Evolutionary conservation across 2,113 vertebrate genomes (phyloP).

Genomic region (Bufo gargarizans): DNA sequence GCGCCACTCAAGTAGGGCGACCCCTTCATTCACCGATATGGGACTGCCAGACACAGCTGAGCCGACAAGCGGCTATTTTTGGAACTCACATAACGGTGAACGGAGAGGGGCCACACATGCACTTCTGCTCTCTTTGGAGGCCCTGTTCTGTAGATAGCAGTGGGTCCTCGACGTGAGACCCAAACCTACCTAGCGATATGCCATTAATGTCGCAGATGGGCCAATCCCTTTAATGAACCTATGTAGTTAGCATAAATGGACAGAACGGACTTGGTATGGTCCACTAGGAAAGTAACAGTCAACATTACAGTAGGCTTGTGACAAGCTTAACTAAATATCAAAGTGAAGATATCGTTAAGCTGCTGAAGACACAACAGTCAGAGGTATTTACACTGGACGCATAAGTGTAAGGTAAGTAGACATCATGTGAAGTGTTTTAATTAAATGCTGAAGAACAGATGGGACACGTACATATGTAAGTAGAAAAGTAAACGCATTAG

Average conservation of each 20-base stretch:
- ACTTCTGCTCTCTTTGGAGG: no score
- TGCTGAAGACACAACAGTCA: constrained; percentile 20
- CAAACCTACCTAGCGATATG: no score
- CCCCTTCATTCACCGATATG: no score
- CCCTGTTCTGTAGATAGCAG: no score
- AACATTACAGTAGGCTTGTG: neutral
- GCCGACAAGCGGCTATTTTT: no score
- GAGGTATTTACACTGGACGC: constrained; percentile 11
- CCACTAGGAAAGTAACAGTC: neutral
- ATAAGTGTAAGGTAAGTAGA: constrained; percentile 15
- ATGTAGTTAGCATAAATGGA: neutral
- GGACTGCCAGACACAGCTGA: no score
- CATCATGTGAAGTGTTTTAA: constrained; percentile 5
- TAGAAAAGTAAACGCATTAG: neutral
- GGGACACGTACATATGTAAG: neutral
- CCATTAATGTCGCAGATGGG: no score
- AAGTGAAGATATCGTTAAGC: neutral
- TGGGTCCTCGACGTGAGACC: no score
- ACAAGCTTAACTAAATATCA: neutral
- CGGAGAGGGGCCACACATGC: no score
- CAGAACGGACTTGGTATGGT: neutral
- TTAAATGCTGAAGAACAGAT: neutral
- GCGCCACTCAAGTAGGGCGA: no score
- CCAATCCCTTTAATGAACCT: no score
- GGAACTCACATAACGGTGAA: no score